A percentile compares a stretch with the other conserved stretches of the same genome.
These are phyloP conservation scores for Nematostella vectensis DNA, from an alignment of 92 coral and sea anemone species.

Conservation along the genomic window DNA sequence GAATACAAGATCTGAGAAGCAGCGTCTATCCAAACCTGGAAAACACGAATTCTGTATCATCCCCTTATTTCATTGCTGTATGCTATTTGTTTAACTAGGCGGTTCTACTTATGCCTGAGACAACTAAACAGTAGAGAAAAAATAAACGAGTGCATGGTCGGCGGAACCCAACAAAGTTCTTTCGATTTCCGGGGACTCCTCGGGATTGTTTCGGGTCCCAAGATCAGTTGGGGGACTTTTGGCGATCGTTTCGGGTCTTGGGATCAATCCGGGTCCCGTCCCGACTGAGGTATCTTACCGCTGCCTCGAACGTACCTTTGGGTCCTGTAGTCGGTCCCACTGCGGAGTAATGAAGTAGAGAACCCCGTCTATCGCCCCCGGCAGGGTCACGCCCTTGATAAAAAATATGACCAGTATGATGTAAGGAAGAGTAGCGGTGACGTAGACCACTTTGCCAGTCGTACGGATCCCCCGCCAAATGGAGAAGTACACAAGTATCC, in stretches of 20 bases:
- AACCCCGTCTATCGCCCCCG: slow-evolving; percentile 69
- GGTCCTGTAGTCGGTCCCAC: slow-evolving; percentile 62
- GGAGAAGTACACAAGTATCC: slow-evolving; percentile 88
- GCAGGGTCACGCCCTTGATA: slow-evolving; percentile 79
- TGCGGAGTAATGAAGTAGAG: slow-evolving; percentile 61
- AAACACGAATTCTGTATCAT: neutral
- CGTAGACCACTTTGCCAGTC: slow-evolving; percentile 94
- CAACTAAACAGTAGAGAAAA: too few relatives aligned
- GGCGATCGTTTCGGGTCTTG: too few relatives aligned
- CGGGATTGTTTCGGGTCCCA: too few relatives aligned
- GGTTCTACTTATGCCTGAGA: too few relatives aligned
- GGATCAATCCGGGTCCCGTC: too few relatives aligned
- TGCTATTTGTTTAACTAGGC: too few relatives aligned
- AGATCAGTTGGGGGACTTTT: too few relatives aligned
- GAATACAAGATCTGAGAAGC: slow-evolving; percentile 85
- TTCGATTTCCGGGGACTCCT: too few relatives aligned
- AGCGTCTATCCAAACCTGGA: slow-evolving; percentile 85
- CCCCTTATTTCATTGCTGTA: neutral
- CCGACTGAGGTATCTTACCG: too few relatives aligned
- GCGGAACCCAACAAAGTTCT: too few relatives aligned
- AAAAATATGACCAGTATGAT: slow-evolving; percentile 56
- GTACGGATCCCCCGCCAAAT: slow-evolving; percentile 92
- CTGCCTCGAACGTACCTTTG: too few relatives aligned
- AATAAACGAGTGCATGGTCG: too few relatives aligned
- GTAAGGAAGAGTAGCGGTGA: slow-evolving; percentile 86